Evolutionary conservation across 2,113 vertebrate species (phyloP), one percentile per base, ranked within the genome.

Genomic region (Chloroceryle aenea): DNA sequence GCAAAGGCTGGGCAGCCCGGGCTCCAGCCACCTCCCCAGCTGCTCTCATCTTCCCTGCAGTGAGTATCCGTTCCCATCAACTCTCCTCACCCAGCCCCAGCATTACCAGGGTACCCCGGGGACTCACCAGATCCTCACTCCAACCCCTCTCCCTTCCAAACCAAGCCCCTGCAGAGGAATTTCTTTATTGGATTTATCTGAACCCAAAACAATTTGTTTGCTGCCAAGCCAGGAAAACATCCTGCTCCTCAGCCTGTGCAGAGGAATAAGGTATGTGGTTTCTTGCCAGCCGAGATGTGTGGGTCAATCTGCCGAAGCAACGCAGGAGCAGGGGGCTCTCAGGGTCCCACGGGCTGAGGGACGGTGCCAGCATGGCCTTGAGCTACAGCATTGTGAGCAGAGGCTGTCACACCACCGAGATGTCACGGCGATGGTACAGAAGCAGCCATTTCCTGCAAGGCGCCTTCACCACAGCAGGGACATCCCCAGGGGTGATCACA

Each of bases 351-450:
- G 1, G 47, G 27, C 32, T 2, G 2, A 38, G 63, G 26, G 14
- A 17, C 0, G 2, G 47, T 79, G 18, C 47, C 64, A 63, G 27
- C 29, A 6, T 29, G 45, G 32, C 27, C 15, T 61, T 29, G 29
- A 34, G 48, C 48, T 71, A 34, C 20, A 29, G 22, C 23, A 4
- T 40, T 20, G 4, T 4, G 10, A 32, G 48, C 26, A 77, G 73
- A 48, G 30, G 42, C 17, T 53, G 12, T 59, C n/a, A 53, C 48
- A 50, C 48, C 48, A 50, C 48, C 3, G 48, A 50, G 48, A 50
- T 16, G 3, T 36, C 2, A 1, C 0, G 0, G 61, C 29, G 32
- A 61, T 15, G 34, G 64, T 21, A 19, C 25, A 30, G 34, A 58
- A 48, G 32, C 53, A 7, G 47, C 47, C 1, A 1, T 42, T 32